phyloP scores from a whole-genome alignment of 2,797 vertebrate genomes.

The Spinibarbus caldwelli region DNA sequence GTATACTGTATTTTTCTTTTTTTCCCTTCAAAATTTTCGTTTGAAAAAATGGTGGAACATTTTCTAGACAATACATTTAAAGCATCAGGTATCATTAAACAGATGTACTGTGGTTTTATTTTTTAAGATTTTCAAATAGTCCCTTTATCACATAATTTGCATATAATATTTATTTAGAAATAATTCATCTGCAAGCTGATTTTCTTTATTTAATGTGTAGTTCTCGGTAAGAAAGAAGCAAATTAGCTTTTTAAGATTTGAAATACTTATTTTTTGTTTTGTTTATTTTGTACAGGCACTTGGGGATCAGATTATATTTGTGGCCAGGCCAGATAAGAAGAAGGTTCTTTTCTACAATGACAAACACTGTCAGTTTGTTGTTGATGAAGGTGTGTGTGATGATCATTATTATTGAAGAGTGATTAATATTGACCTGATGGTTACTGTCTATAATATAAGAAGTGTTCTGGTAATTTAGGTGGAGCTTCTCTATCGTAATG shows the following conservation, averaged over 20 bases:
- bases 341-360: constrained; percentile 99
- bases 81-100: background rate
- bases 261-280: background rate
- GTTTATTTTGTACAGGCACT: constrained; percentile 81
- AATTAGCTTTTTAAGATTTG: background rate
- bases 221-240: background rate
- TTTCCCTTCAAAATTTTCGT: background rate
- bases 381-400: constrained; percentile 92
- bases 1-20: background rate
- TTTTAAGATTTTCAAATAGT: background rate
- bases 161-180: background rate
- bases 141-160: background rate
- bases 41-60: background rate
- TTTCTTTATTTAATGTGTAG: background rate
- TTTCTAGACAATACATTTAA: background rate
- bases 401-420: background rate
- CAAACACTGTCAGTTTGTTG: constrained; percentile 93
- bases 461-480: background rate
- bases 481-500: background rate
- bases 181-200: background rate
- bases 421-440: no score
- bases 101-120: background rate
- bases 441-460: background rate
- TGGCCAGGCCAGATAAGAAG: constrained; percentile 96
- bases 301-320: constrained; percentile 96